Base-by-base conservation (phyloP, 2,113 vertebrate genomes). In the Urocolius indicus region DNA sequence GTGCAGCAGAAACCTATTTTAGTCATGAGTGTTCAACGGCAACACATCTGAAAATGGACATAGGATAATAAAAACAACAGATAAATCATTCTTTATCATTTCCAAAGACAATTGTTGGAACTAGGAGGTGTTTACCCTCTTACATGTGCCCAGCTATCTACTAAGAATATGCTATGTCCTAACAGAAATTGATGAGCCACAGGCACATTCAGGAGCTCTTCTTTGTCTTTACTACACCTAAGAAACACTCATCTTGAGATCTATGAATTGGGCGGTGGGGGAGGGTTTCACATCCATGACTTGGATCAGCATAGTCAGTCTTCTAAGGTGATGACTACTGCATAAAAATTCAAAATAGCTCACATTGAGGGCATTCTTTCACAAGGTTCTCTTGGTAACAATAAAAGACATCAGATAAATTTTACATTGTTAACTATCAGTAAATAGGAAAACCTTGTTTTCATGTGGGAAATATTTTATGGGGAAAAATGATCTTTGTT, bases 1-100 rank as follows among this genome's bases (percentile, higher is more conserved):
- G 84, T 72, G 91, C 54, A 94, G 43, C 4, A 3, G 46, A 92
- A 92, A 74, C 19, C 45, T 32, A 49, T 94, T 93, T 73, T 3
- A 88, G 41, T 88, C 72, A 36, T 62, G 79, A 73, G 85, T 57
- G 75, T 77, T 90, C 89, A 90, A 55, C 34, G 68, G 83, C 46
- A 94, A 86, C 38, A 85, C n/a, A 84, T 57, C 77, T 86, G 65
- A 72, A 95, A 87, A 62, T 14, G 69, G 73, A 66, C 86, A 92
- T 68, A 7, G 30, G 71, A 80, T 75, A 80, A 73, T 32, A 71
- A 92, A 90, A 90, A 38, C 16, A 84, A 62, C n/a, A 66, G 38
- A 26, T 46, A 68, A 79, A 27, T n/a, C 69, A 83, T 52, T 54
- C 9, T 27, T 78, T 58, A 54, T 19, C 0, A 48, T 74, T 90